Evolutionary conservation across 2,113 vertebrate genomes (phyloP), one percentile per base, ranked within the genome.

Genomic region (Poeciliopsis turrubarensis): DNA sequence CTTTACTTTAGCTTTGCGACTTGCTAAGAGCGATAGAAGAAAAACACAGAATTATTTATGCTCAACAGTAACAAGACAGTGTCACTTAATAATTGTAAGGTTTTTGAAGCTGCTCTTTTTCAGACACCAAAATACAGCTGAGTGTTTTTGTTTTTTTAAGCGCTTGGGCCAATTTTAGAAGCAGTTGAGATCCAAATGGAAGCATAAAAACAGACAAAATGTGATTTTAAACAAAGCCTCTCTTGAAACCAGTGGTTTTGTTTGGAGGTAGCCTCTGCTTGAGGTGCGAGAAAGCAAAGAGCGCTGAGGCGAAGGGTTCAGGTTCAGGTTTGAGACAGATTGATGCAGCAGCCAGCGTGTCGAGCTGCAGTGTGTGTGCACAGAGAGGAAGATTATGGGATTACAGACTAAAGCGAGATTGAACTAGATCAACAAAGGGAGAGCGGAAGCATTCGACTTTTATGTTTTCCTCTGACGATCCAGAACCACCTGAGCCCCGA

Each of bases 401-500:
- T 84, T 84, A 77, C 70, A 81, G 57, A 80, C 69, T 54, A 51
- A 67, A 74, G 60, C 3, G 60, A 84, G 77, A 86, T 69, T 54
- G 80, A 84, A 60, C 77, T 67, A 74, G 85, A 86, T 85, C 82
- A 80, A 83, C 82, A 79, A 75, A 77, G 68, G 80, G 83, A 83
- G 60, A 54, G 57, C 4, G 61, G 64, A 61, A 77, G 89, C 60
- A 78, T 82, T 80, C 63, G 83, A 31, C 79, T 67, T 41, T 26
- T 66, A 12, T 65, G 74, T 79, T 31, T 34, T 80, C 44, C 64
- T 66, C 25, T 25, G 65, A 83, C 75, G 66, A 81, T 70, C 54
- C 68, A 78, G 37, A 86, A 73, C 71, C 90, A 90, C 88, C 90
- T 90, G 88, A 90, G 90, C 87, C 85, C 82, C 81, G 34, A 75